These are phyloP conservation scores for Gobio occitaniae DNA, from an alignment of 2,797 vertebrate genomes.

Conservation along the genomic window DNA sequence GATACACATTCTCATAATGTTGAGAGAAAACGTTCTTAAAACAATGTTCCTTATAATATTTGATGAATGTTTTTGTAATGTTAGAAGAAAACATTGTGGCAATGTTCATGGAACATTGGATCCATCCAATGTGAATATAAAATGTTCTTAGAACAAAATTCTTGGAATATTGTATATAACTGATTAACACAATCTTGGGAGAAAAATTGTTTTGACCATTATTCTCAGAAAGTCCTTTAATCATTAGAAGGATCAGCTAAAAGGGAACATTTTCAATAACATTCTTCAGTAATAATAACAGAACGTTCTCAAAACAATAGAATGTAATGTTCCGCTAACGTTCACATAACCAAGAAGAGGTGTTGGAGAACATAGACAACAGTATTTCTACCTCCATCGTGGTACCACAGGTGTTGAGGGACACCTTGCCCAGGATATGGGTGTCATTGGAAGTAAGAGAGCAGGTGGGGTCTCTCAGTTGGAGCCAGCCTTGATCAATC, in stretches of 20 bases:
- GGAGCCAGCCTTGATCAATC: constrained; percentile 70
- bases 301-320: not conserved
- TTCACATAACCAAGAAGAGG: not conserved
- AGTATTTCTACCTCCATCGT: constrained; percentile 65
- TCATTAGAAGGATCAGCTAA: not conserved
- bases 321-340: not conserved
- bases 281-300: not conserved
- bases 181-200: not conserved
- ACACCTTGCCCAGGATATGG: constrained; percentile 72
- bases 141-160: not conserved
- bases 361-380: not conserved
- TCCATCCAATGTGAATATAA: not conserved
- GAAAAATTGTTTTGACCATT: not conserved
- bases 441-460: constrained; percentile 73
- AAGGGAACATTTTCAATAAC: not conserved
- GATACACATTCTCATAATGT: too few relatives aligned
- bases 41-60: too few relatives aligned
- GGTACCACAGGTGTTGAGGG: constrained; percentile 75
- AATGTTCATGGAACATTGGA: too few relatives aligned
- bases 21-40: too few relatives aligned
- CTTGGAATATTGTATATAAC: not conserved
- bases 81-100: too few relatives aligned
- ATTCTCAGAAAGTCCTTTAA: not conserved
- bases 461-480: constrained; percentile 70
- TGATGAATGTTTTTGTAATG: too few relatives aligned